Base-by-base conservation (phyloP, 2,113 vertebrate species). In the Holacanthus passer region DNA sequence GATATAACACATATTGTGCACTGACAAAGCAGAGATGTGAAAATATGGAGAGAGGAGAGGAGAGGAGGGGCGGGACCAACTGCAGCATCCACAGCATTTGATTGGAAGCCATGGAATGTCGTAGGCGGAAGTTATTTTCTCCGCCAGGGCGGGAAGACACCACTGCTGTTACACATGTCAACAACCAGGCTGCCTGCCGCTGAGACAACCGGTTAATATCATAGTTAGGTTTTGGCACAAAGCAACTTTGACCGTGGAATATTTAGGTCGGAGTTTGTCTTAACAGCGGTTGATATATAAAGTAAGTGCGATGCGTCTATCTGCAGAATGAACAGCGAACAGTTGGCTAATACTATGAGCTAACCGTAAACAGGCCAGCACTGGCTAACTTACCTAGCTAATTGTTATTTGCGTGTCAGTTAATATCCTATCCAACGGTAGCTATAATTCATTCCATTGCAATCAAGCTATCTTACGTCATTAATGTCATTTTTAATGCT, bases 61-160 rank as follows among this genome's bases (percentile, higher is more conserved):
- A 14, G 11, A 37, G 12, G 12, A 32, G 16, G 20, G 2, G 19
- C 0, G 7, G 56, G 48, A 39, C 10, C 27, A 24, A 31, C 31
- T 45, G 16, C 52, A 53, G 47, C 56, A 69, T 77, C 37, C 1
- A 2, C 58, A 14, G 13, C 31, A 9, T 66, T 24, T 85, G 77
- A 92, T 92, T 89, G 88, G 88, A 70, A 10, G 69, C 1, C 55
- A 19, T 4, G 1, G 13, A 3, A 22, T 79, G 14, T 24, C 77
- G 87, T 89, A 29, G 2, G 0, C 89, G 93, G 93, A 94, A 94
- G 72, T 84, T 5, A 0, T 7, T 9, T 66, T 56, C 19, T 12
- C 31, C 2, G 0, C 29, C 72, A 88, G 65, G 37, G 92, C 92
- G 92, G 90, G 91, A 93, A 88, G 63, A 47, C 1, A 8, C 3